phyloP scores from a whole-genome alignment of 2,888 invertebrate species.

The Ectemnius cavifrons region DNA sequence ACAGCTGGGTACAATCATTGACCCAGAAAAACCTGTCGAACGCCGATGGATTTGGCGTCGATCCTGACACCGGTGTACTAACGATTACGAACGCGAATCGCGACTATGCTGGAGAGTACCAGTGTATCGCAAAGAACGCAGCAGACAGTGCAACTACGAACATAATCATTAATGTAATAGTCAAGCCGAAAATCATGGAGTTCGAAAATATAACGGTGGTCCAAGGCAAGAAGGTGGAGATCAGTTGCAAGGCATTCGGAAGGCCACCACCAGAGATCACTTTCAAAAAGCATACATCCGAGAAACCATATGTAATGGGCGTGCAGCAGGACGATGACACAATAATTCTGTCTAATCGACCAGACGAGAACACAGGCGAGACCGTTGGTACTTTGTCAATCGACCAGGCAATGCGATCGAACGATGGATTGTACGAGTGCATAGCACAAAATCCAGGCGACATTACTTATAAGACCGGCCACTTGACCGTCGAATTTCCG shows the following conservation, averaged over 20 bases:
- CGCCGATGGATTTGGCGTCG: conserved; percentile 85
- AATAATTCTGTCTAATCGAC: conserved; percentile 82
- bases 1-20: conserved; percentile 89
- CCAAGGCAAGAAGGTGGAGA: conserved; percentile 82
- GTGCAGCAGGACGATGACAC: conserved; percentile 83
- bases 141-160: conserved; percentile 86
- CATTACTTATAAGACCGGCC: conserved; percentile 87
- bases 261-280: conserved; percentile 88
- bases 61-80: conserved; percentile 85
- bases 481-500: conserved; percentile 89
- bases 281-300: conserved; percentile 87
- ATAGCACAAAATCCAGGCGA: conserved; percentile 90
- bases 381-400: conserved; percentile 85
- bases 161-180: conserved; percentile 84
- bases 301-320: conserved; percentile 83
- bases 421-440: conserved; percentile 95
- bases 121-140: conserved; percentile 88
- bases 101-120: conserved; percentile 89
- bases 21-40: conserved; percentile 86
- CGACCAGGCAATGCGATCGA: conserved; percentile 80
- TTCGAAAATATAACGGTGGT: conserved; percentile 86
- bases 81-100: conserved; percentile 87
- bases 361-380: conserved; percentile 80
- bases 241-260: conserved; percentile 89
- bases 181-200: conserved; percentile 90